Evolutionary conservation across 2,113 vertebrate genomes (phyloP), one percentile per base, ranked within the genome.

Genomic region (Coturnix japonica): DNA sequence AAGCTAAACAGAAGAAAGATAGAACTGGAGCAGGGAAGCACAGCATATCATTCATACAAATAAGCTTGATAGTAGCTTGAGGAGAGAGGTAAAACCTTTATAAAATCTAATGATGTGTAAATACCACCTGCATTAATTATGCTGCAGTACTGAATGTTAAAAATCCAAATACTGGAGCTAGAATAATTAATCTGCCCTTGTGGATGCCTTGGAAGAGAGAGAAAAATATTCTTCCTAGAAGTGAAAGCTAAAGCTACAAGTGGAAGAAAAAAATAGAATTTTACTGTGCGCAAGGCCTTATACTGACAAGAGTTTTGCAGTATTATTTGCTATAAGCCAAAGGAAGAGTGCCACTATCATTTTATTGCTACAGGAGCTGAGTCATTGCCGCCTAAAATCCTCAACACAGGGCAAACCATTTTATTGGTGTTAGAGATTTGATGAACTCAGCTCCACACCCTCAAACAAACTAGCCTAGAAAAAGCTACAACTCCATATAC

Each of bases 61-160:
- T 92, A 87, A 78, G 63, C 54, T 83, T 20, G 49, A 76, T 85
- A 33, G 87, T 85, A 91, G 82, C 83, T 94, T 92, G 75, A 95
- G 81, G 87, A 97, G 65, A 91, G 74, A 85, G 65, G 80, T 91
- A 90, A 96, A 95, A 95, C 91, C 93, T 95, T 96, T 93, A 86
- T 91, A 90, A 96, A 96, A 94, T 94, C 85, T 94, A 94, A 96
- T 91, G 94, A 96, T 89, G 94, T 95, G 93, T 94, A 96, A 96
- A 96, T 96, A 95, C 92, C 92, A 95, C 89, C 85, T 94, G 94
- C 71, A 94, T 97, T 97, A 96, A 97, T 97, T 96, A 96, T 88
- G 64, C 65, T 33, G 54, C 70, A 61, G 49, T 89, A 83, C 44
- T 89, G 86, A 95, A 94, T 87, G 69, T 66, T 93, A 94, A 95